Evolutionary conservation across 2,888 invertebrate species (phyloP), one percentile per base, ranked within the genome.

Genomic region (Mimachlamys varia): DNA sequence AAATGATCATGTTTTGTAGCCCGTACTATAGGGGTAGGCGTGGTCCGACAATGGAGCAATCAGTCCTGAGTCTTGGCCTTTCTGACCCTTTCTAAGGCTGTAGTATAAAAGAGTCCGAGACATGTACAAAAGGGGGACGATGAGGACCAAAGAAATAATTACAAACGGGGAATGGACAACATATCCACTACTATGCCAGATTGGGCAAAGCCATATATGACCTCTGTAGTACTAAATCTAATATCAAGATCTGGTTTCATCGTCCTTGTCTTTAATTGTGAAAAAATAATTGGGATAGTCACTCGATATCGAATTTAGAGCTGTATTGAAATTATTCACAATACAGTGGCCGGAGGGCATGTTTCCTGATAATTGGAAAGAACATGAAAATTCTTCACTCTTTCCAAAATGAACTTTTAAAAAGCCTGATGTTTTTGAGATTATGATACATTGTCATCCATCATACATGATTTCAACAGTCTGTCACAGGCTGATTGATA

Each of bases 281-380:
- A 76, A 76, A 76, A 7, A 33, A 15, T 76, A 76, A 76, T 76
- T 76, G 76, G 76, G 22, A 76, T 27, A 76, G 76, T 76, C 76
- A 76, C 76, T 76, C 33, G 7, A 76, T 76, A 76, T 76, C 76
- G 33, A 76, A 76, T 76, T 76, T 33, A 76, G 76, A 33, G 13
- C 76, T 76, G 76, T 33, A 76, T 76, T 76, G 76, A 76, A 62
- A 76, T 76, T 76, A 76, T 76, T 76, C 13, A 76, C 76, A 76
- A 76, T 76, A 76, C 1, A 76, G 22, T 76, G 76, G 22, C 76
- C 76, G 12, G 76, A 76, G 76, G 76, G 76, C 33, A 76, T 33
- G 22, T 76, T 76, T 76, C 44, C 76, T 76, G 27, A 33, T 33
- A 76, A 76, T 76, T 33, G 33, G 33, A 76, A 76, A 76, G 62